Evolutionary conservation across 1,140 invertebrate genomes (phyloP).

Genomic region (Atta colombica): DNA sequence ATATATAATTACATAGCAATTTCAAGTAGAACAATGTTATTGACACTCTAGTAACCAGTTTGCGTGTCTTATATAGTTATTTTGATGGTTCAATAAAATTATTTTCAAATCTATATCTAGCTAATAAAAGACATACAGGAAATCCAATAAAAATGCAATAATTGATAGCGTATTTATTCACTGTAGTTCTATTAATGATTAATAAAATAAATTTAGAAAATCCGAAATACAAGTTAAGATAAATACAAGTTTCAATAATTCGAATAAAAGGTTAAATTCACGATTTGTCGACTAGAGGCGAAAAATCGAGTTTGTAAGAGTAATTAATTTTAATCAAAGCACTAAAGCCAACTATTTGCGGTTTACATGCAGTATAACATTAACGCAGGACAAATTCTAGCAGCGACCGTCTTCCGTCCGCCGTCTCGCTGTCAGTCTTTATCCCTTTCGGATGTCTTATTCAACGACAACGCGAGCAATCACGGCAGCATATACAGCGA

Average conservation of each 20-base stretch:
- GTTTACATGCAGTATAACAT: slow-evolving; percentile 78
- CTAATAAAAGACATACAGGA: no score
- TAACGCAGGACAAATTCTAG: slow-evolving; percentile 80
- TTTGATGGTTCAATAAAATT: no score
- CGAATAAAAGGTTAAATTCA: background rate
- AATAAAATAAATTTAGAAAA: slow-evolving; percentile 9
- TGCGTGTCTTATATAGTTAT: no score
- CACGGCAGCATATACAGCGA: slow-evolving; percentile 94
- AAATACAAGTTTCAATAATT: background rate
- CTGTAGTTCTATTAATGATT: background rate
- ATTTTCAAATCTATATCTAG: no score
- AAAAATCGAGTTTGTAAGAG: background rate
- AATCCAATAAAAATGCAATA: no score
- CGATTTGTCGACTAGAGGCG: background rate
- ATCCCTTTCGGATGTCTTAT: slow-evolving; percentile 90
- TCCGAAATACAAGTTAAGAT: background rate
- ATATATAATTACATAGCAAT: no score
- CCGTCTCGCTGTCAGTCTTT: slow-evolving; percentile 89
- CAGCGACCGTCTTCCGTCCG: slow-evolving; percentile 83
- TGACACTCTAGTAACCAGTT: no score
- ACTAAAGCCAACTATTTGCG: slow-evolving; percentile 39
- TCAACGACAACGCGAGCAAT: slow-evolving; percentile 89
- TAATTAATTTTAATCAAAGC: slow-evolving; percentile 25
- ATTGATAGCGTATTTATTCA: background rate
- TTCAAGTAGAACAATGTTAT: no score